Evolutionary conservation across 2,113 vertebrate species (phyloP).

Genomic region (Octodon degus): DNA sequence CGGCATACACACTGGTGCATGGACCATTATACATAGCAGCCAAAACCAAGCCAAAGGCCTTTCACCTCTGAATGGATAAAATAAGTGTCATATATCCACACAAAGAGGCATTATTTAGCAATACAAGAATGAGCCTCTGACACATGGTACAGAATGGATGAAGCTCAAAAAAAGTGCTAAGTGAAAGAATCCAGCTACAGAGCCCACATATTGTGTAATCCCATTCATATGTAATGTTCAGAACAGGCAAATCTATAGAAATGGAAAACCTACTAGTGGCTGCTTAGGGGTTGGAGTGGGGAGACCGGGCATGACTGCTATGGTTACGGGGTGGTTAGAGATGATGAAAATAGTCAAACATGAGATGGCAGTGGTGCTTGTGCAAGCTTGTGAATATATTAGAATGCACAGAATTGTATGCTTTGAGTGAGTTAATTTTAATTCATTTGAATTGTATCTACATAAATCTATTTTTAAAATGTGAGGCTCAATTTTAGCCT

Average conservation of each 20-base stretch:
- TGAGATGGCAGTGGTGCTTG: background rate
- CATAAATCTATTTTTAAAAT: background rate
- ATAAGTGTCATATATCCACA: background rate
- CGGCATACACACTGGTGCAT: background rate
- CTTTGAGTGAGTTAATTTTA: background rate
- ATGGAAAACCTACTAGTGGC: background rate
- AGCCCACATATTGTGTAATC: background rate
- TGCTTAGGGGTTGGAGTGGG: background rate
- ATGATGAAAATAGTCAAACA: background rate
- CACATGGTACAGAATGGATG: background rate
- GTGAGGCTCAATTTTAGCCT: background rate
- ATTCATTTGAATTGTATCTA: background rate
- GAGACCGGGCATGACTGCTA: background rate
- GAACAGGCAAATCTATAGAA: background rate
- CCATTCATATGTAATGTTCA: background rate
- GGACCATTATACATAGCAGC: background rate
- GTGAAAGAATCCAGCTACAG: background rate
- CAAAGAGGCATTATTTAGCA: background rate
- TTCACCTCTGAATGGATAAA: constrained; percentile 5
- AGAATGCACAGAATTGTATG: background rate
- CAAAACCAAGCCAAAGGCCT: background rate
- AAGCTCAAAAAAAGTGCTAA: background rate
- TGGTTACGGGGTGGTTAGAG: background rate
- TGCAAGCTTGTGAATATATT: background rate
- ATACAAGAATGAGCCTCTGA: background rate